Evolutionary conservation across 1,140 invertebrate genomes (phyloP).

Genomic region (Zaprionus ornatus): DNA sequence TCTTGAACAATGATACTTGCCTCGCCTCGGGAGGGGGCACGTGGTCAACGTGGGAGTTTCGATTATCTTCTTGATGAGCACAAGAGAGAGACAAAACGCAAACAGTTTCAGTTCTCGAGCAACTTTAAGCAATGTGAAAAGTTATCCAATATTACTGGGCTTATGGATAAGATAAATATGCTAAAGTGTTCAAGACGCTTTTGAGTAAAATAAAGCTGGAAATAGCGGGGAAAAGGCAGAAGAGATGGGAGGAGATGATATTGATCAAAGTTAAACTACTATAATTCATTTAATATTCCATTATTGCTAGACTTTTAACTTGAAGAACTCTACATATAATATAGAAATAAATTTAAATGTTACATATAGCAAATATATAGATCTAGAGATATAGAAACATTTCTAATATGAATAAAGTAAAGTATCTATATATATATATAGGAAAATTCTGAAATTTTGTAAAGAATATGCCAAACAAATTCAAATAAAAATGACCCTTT

Average conservation of each 20-base stretch:
- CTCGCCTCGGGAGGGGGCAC: conserved; percentile 15
- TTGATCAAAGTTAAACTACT: background rate
- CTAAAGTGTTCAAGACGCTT: background rate
- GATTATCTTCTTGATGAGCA: conserved; percentile 52
- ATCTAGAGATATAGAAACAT: no score
- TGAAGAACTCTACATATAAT: no score
- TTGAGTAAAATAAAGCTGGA: no score
- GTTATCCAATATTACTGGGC: background rate
- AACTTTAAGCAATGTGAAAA: conserved; percentile 4
- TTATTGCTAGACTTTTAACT: no score
- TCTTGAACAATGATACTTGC: conserved; percentile 43
- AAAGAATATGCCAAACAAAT: no score
- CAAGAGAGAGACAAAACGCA: background rate
- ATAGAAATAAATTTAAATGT: no score
- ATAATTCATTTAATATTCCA: no score
- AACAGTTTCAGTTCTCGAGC: background rate
- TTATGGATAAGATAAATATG: background rate
- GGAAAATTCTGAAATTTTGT: no score
- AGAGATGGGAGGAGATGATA: background rate
- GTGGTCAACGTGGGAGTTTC: conserved; percentile 38
- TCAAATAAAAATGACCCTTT: no score
- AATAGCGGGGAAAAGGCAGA: background rate
- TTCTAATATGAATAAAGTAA: no score
- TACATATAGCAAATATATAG: no score
- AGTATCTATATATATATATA: no score